phyloP scores from a whole-genome alignment of 2,113 vertebrate genomes.

The Isurus oxyrinchus region DNA sequence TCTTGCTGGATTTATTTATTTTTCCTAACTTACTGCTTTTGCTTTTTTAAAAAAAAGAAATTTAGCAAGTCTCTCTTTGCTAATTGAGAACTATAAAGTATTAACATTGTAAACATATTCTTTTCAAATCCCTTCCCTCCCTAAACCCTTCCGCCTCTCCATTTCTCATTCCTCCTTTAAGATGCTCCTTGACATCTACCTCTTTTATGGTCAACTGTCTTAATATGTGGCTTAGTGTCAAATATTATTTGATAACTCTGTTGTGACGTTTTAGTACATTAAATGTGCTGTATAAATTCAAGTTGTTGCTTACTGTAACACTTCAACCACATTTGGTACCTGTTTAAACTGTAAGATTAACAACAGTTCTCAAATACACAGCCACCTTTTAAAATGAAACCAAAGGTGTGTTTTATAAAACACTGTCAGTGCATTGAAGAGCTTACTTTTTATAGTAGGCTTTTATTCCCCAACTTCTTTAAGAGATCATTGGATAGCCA shows the following conservation, averaged over 20 bases:
- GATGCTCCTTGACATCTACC: too few relatives aligned
- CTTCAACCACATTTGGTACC: not conserved
- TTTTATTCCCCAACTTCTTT: not conserved
- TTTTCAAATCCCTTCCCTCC: not conserved
- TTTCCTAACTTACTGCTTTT: not conserved
- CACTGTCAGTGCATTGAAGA: not conserved
- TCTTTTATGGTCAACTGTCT: too few relatives aligned
- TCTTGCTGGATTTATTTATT: not conserved
- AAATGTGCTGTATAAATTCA: not conserved
- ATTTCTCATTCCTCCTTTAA: too few relatives aligned
- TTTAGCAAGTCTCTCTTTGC: not conserved
- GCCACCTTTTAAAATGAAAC: not conserved
- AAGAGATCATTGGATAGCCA: not conserved
- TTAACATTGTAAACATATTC: not conserved
- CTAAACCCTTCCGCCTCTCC: too few relatives aligned
- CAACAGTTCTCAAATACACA: not conserved
- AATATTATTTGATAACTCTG: not conserved
- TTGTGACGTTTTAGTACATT: not conserved
- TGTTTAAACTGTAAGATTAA: not conserved
- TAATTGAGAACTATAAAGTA: not conserved
- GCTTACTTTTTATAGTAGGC: not conserved
- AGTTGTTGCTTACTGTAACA: not conserved
- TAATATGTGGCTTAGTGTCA: not conserved
- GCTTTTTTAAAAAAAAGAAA: not conserved
- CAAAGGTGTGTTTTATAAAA: not conserved